Evolutionary conservation across 2,113 vertebrate species (phyloP).

Genomic region (Erythrolamprus reginae): DNA sequence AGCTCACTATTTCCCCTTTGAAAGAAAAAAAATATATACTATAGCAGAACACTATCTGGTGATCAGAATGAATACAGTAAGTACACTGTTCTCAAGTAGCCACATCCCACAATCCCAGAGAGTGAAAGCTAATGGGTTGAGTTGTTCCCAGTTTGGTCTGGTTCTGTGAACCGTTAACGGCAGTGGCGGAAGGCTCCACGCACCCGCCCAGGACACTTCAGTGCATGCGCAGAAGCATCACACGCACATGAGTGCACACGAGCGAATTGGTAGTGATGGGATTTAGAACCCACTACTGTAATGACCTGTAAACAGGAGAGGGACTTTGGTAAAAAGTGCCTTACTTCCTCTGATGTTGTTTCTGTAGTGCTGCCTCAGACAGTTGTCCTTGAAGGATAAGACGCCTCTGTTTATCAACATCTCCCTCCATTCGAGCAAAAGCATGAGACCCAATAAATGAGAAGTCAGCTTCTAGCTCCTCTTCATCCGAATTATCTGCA

Average conservation of each 20-base stretch:
- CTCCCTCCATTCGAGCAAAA: slow-evolving; percentile 95
- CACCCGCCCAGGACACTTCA: too few relatives aligned
- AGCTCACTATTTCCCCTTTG: background rate
- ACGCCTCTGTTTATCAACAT: slow-evolving; percentile 92
- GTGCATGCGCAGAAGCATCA: too few relatives aligned
- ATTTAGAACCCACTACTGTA: too few relatives aligned
- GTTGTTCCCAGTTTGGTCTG: too few relatives aligned
- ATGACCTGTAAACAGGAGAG: background rate
- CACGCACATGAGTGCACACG: too few relatives aligned
- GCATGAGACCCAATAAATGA: slow-evolving; percentile 92
- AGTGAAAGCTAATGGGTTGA: background rate
- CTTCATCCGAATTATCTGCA: slow-evolving; percentile 83
- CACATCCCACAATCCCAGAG: background rate
- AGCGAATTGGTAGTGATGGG: too few relatives aligned
- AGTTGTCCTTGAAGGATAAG: slow-evolving; percentile 91
- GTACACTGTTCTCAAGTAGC: background rate
- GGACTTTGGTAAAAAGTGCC: background rate
- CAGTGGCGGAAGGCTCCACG: too few relatives aligned
- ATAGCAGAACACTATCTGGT: slow-evolving; percentile 33
- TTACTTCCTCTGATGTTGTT: slow-evolving; percentile 97
- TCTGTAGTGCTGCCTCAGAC: slow-evolving; percentile 88
- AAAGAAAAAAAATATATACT: background rate
- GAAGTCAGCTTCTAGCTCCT: slow-evolving; percentile 81
- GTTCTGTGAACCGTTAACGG: too few relatives aligned
- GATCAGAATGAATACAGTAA: slow-evolving; percentile 12